Evolutionary conservation across 2,797 vertebrate species (phyloP), one percentile per base, ranked within the genome.

Genomic region (Ceyx erithaca): DNA sequence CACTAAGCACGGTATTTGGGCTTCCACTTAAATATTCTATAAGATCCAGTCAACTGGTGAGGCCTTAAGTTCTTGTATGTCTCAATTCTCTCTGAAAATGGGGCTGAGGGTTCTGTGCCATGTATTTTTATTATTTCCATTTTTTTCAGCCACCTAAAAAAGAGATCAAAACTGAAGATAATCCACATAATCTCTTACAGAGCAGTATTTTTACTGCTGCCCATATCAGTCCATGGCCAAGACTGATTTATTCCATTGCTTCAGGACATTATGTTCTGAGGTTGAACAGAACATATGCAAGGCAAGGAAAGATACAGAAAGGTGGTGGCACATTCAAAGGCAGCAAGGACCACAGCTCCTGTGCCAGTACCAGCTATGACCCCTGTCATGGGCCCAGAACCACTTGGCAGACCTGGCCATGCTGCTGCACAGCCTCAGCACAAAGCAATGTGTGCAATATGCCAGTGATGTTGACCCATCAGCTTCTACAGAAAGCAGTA

Each of bases 371-470:
- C 1, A 0, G 43, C 37, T 10, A 6, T 2, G 52, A 9, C 35
- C 7, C 0, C 0, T 1, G 16, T 40, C 64, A 31, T 25, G n/a
- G 46, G 41, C 51, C 57, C 4, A 1, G 61, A 87, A n/a, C 14
- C 51, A 5, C 16, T 14, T 19, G 55, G 46, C 14, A 66, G n/a
- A 40, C 54, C 67, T 83, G 85, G 20, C 40, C 20, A 5, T 5
- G 28, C 51, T 49, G 58, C 80, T 78, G 73, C 45, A 19, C 35
- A 54, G 61, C 66, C 45, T 57, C 41, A 62, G 54, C 35, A 75
- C 15, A 68, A 52, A 62, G 86, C 37, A 68, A 37, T n/a, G 46
- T 31, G 2, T 10, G 22, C 4, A 7, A 26, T 15, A 26, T 30
- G 33, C 37, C 49, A 46, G 37, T 16, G 18, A 22, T 16, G 3